Evolutionary conservation across 2,113 vertebrate species (phyloP), one percentile per base, ranked within the genome.

Genomic region (Apistogramma diplotaenia): DNA sequence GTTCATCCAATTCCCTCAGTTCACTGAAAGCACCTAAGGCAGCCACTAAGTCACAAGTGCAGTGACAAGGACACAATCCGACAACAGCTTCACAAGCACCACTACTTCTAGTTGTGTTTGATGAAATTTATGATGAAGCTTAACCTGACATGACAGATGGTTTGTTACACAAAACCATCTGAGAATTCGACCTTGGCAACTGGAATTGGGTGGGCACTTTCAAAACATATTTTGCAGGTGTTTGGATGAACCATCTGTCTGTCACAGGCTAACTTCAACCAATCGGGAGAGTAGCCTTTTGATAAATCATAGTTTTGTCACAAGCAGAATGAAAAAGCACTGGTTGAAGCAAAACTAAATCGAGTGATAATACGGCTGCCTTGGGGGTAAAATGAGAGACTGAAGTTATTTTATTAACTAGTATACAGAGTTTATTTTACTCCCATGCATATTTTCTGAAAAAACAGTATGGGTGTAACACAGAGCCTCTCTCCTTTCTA

Each of bases 1-100:
- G 15, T 37, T 78, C 74, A 78, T 57, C 49, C 56, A 51, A 59
- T 40, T 40, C 58, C 67, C 56, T 53, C 1, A 70, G 25, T 31
- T 54, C n/a, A 62, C 40, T 53, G 25, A 37, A 67, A n/a, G 46
- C 58, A 75, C 61, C 46, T 49, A 72, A 57, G 79, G 72, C 82
- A 81, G 51, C 74, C 43, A 46, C 29, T 54, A 86, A 71, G 49
- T 43, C 56, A 57, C 12, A 1, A 49, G 49, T 29, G 60, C 74
- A 29, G 31, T 62, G 37, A 83, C 49, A 65, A 80, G 29, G 23
- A 71, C 49, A 25, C 40, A 18, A 29, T 73, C 31, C 33, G 13
- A 49, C 49, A 46, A 23, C 19, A 82, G 55, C 53, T 18, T 75
- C 37, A 25, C 27, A 55, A 81, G 21, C 13, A 62, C 16, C 12